phyloP scores from a whole-genome alignment of 35 echinoderm and acorn worm genomes.

The Nesometra sesokonis region DNA sequence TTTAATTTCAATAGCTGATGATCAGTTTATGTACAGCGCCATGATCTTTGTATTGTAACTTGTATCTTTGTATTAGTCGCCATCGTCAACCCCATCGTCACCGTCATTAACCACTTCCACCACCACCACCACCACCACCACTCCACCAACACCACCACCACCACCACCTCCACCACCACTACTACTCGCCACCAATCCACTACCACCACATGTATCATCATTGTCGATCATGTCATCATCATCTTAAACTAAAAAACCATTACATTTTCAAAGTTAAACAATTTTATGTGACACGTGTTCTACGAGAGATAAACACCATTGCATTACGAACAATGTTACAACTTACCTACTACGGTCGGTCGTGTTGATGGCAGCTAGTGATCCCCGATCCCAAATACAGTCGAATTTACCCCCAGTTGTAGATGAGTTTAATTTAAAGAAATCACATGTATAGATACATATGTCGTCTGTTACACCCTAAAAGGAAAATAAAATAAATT shows the following conservation, averaged over 20 bases:
- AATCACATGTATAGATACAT: constrained; percentile 69
- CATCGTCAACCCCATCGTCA: no score
- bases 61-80: no score
- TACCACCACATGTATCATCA: not conserved
- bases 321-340: not conserved
- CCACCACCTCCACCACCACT: no score
- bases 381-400: constrained; percentile 90
- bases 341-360: constrained; percentile 54
- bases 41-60: no score
- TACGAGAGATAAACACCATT: not conserved
- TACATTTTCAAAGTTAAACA: not conserved
- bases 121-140: no score
- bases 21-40: no score
- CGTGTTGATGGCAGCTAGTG: constrained; percentile 76
- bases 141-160: no score
- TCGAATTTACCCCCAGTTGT: constrained; percentile 48
- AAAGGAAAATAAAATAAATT: not conserved
- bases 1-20: no score
- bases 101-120: no score
- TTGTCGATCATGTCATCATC: not conserved
- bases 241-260: not conserved
- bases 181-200: not conserved
- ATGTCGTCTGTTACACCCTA: constrained; percentile 46
- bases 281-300: not conserved
- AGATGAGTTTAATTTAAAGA: constrained; percentile 52